Evolutionary conservation across 2,113 vertebrate genomes (phyloP), one percentile per base, ranked within the genome.

Genomic region (Brachirus orientalis): DNA sequence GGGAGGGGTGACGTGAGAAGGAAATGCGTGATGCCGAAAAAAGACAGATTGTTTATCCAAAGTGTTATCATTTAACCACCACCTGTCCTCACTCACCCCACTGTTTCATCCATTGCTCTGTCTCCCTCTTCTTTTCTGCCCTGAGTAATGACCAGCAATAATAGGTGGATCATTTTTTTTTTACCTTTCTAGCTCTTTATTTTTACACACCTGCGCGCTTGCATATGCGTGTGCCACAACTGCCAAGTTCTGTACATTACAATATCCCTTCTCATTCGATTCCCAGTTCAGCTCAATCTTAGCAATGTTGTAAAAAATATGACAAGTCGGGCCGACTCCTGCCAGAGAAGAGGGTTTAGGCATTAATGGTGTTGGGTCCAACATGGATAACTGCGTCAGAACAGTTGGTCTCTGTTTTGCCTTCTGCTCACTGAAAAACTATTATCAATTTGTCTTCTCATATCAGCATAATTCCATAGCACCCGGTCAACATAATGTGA

Each of bases 81-180:
- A 78, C 73, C 72, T 77, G 77, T 77, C 56, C 71, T 72, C 46
- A 61, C 62, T 45, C 51, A 84, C 69, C 37, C 74, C 72, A 53
- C 53, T 36, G 75, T 71, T 66, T 77, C 67, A 70, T 68, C 67
- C 55, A 55, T 48, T 2, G 40, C 65, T 55, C 56, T 33, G 47
- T 70, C 40, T 43, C 40, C 5, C 12, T 43, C 28, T 43, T 58
- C n/a, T n/a, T 38, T 72, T 71, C 48, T 8, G 9, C 67, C 63
- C 46, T 64, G 56, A 80, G 75, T 80, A 83, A 85, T 79, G 83
- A 90, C 52, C 75, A 72, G 72, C 83, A 79, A 79, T 89, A 86
- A 88, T 88, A 85, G 82, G 73, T 69, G 28, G 66, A 75, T 72
- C 58, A 53, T 59, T 22, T 54, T 83, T 77, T 59, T 22, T 54